Base-by-base conservation (phyloP, 2,888 invertebrate genomes). In the Oligia fasciuncula region DNA sequence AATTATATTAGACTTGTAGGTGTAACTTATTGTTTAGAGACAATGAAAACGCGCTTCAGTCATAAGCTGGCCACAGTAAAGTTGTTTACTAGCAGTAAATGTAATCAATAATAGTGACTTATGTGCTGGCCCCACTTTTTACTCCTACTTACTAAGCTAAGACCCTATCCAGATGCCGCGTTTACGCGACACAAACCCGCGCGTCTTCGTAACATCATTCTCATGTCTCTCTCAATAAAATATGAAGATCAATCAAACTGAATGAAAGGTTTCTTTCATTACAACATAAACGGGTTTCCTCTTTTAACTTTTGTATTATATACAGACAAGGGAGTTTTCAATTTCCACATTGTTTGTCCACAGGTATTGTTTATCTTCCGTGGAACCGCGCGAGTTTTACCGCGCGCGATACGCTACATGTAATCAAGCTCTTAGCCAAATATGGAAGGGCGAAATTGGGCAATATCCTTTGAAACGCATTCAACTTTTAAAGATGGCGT, bases 71-170 rank as follows among this genome's bases (percentile, higher is more conserved):
- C 92, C 92, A 93, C 91, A 94, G 93, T 94, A 93, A 94, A 95
- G 91, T 93, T 93, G 94, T 95, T 96, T 95, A 95, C 93, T 94
- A 91, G 92, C 93, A 93, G 94, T 95, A 95, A 95, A 96, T 94
- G 93, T 95, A 95, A 95, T 96, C 95, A 96, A 96, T 96, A 95
- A 95, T 93, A 92, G 93, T 94, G 94, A 95, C 93, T 94, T 95
- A 95, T 93, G 93, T 90, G 93, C 91, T 92, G 89, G 91, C 89
- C 91, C 87, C 89, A 93, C 91, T 93, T 95, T 95, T 95, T 94
- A 95, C 92, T 92, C 92, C 91, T 91, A 92, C 93, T 94, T 93
- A 81, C 68, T 19, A 29, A 29, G 11, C 54, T 83, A 79, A 83
- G 84, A 83, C 35, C 29, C 62, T 60, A n/a, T 29, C 46, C 72